A percentile compares a stretch with the other conserved stretches of the same genome.
Conservation (phyloP, 2,797 vertebrate species). For the Rhynchotus rufescens region DNA sequence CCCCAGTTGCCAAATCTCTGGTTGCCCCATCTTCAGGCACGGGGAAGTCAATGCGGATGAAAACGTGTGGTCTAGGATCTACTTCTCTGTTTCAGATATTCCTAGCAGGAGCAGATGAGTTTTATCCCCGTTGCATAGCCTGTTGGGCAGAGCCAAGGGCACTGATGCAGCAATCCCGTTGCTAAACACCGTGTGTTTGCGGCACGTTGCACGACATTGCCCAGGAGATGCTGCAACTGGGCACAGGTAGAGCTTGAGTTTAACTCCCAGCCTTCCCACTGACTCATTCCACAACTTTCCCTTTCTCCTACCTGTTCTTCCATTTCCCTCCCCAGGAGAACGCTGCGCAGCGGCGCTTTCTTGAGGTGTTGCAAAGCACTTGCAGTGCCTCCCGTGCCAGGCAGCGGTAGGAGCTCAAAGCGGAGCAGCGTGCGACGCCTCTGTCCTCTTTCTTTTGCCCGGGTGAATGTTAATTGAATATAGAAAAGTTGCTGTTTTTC, state of each 20-base stretch:
- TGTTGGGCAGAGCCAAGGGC: neutral
- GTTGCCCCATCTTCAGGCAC: neutral
- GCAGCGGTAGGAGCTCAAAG: neutral
- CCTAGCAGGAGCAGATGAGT: neutral
- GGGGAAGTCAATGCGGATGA: neutral
- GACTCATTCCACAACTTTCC: neutral
- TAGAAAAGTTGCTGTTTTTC: neutral
- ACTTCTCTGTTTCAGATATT: neutral
- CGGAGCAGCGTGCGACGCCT: neutral
- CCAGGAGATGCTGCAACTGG: neutral
- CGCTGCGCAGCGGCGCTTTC: neutral
- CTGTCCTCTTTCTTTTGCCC: neutral
- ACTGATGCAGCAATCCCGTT: neutral
- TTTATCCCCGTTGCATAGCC: neutral
- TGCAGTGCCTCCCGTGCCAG: neutral
- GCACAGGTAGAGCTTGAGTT: neutral
- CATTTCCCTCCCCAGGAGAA: neutral
- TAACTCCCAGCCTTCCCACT: neutral
- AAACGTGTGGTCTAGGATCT: neutral
- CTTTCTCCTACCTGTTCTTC: neutral
- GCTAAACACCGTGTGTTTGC: neutral
- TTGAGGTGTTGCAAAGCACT: neutral
- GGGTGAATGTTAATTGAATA: neutral
- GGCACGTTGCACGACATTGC: neutral
- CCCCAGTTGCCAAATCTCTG: neutral